These are phyloP conservation scores for Butorides virescens DNA, from an alignment of 2,113 vertebrate genomes.

Conservation along the genomic window DNA sequence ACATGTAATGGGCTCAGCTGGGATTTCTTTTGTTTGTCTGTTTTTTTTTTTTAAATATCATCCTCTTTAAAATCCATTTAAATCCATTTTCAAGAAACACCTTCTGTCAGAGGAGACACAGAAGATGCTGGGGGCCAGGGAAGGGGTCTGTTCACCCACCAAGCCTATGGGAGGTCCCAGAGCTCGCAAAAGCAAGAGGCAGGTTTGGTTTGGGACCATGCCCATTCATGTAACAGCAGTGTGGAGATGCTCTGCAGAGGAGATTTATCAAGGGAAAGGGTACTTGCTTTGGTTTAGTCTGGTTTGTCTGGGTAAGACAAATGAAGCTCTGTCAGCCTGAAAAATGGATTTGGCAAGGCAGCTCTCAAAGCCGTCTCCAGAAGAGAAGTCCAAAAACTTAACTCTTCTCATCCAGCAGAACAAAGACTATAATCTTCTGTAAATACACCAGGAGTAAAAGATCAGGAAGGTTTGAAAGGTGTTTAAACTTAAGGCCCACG, in stretches of 20 bases:
- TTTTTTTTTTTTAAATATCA: neutral
- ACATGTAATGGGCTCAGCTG: neutral
- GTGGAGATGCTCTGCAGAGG: neutral
- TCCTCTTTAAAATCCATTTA: neutral
- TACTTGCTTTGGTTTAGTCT: neutral
- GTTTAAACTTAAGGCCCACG: neutral
- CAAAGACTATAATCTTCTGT: neutral
- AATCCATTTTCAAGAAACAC: neutral
- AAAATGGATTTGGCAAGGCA: neutral
- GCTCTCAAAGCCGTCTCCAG: neutral
- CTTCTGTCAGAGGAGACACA: neutral
- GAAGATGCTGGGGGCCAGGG: neutral
- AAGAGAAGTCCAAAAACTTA: neutral
- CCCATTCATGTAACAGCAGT: neutral
- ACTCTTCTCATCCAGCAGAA: neutral
- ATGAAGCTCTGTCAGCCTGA: neutral
- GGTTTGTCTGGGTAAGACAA: neutral
- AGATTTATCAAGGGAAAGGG: neutral
- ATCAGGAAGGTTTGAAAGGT: neutral
- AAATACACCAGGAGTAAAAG: neutral
- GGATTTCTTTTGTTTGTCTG: constrained; percentile 6
- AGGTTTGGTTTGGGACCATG: neutral
- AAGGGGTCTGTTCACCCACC: neutral
- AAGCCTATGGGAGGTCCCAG: neutral
- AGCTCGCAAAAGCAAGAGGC: neutral